Evolutionary conservation across 2,797 vertebrate species (phyloP), one percentile per base, ranked within the genome.

Genomic region (Orientallactaga sibirica): DNA sequence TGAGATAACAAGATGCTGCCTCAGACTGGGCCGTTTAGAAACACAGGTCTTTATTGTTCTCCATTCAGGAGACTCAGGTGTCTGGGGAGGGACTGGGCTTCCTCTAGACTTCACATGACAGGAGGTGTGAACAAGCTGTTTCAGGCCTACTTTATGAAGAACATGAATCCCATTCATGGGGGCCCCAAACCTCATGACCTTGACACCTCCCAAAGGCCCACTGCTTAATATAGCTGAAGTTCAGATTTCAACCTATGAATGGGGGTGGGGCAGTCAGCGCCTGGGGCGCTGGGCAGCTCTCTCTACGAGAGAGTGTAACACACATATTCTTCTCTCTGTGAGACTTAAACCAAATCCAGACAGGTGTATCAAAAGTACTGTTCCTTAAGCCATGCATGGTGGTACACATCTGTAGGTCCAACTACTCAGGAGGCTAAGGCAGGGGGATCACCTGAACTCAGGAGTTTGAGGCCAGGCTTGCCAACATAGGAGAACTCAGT

Each of bases 321-420:
- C 0, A 3, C 4, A 43, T 1, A 18, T 11, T 29, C 11, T 52
- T n/a, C 74, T n/a, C 33, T 37, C 33, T 41, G 76, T 8, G 58
- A 62, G 74, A 79, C 84, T 71, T 84, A 88, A 37, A 79, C 48
- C 41, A 93, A 92, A 76, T 70, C 48, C 43, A 71, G 64, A 90
- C 67, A 19, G 61, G 37, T 18, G 67, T 66, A 79, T 66, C 48
- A 33, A 86, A 92, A 86, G 64, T 73, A 91, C 64, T 29, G 2
- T 20, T 58, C 52, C 83, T 77, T 74, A 71, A 76, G 91, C 77
- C 12, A 18, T 52, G 48, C 43, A 15, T 25, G 16, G 25, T 19
- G 48, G 27, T 6, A 18, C 15, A 25, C 41, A 41, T 43, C 43
- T 76, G 43, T 9, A 55, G 3, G 3, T 43, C 48, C 7, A 77